Base-by-base conservation (phyloP, 2,113 vertebrate genomes). In the Girardinichthys multiradiatus region DNA sequence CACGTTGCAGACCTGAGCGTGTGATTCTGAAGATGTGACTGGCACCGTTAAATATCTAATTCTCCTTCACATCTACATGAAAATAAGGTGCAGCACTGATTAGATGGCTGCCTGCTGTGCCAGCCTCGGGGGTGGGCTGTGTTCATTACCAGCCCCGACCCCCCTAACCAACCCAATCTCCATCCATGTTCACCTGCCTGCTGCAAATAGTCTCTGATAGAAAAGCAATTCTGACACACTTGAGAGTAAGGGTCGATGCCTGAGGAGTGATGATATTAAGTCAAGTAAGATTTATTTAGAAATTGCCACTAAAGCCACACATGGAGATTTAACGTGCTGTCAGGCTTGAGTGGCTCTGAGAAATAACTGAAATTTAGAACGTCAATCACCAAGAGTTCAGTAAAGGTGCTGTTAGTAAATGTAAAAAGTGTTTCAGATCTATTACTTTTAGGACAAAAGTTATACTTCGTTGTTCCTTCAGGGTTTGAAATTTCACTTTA, bases 1-100 rank as follows among this genome's bases (percentile, higher is more conserved):
- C 80, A 48, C 31, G 37, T 67, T 54, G 71, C 63, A 81, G 75
- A 81, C 72, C 64, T 33, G n/a, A 70, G 75, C 42, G 57, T 66
- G 77, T 83, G 89, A 92, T 88, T 88, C 84, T 51, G 85, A 82
- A 74, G 78, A 82, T 82, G 83, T 83, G 86, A 64, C 82, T 28
- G 86, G 61, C 15, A 12, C 45, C 17, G 66, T 79, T 89, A 84
- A 86, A 78, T 77, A 79, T 76, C 72, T 82, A 84, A 88, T 83
- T 70, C 81, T 79, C 45, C 77, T 72, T 54, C 70, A 42, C n/a
- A 68, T 89, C 86, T 76, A 26, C 54, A 81, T 84, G 74, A 85
- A 86, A 86, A 91, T 76, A 86, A 88, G 72, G 80, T 61, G 69
- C 58, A 12, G 76, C 0, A 12, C 77, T 90, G 87, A 91, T 90